These are phyloP conservation scores for Stegostoma tigrinum DNA, from an alignment of 2,113 vertebrate species.

Conservation along the genomic window DNA sequence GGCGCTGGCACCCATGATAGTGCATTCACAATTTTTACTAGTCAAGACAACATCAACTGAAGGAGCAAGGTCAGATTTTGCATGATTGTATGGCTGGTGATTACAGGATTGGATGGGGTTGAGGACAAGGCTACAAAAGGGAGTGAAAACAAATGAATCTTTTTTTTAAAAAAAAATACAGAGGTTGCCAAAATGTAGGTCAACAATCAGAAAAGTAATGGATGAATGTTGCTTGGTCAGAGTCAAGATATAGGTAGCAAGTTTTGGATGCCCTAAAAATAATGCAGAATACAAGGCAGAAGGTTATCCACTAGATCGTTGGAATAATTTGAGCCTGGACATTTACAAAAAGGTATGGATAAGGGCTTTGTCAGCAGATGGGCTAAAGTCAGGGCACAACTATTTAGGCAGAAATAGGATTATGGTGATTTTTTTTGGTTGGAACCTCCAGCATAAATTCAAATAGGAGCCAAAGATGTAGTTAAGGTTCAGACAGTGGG, in stretches of 20 bases:
- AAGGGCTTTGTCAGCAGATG: neutral
- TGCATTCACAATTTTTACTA: neutral
- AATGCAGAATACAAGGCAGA: neutral
- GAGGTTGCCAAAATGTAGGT: neutral
- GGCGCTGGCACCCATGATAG: neutral
- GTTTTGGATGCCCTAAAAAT: neutral
- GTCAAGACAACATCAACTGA: neutral
- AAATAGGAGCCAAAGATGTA: neutral
- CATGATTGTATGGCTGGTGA: neutral
- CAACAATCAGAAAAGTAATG: neutral
- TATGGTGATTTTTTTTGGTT: neutral
- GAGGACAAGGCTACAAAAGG: neutral
- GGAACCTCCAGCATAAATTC: neutral
- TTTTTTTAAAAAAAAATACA: neutral
- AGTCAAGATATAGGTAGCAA: neutral
- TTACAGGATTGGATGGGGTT: neutral
- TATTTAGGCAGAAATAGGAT: neutral
- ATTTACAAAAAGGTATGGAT: neutral
- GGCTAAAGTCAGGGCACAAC: neutral
- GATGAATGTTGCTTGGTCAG: neutral
- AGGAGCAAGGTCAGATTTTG: neutral
- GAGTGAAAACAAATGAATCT: neutral
- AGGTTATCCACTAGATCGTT: neutral
- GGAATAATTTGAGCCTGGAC: neutral
- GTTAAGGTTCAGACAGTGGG: neutral